Evolutionary conservation across 2,888 invertebrate species (phyloP), one percentile per base, ranked within the genome.

Genomic region (Willowsia nigromaculata): DNA sequence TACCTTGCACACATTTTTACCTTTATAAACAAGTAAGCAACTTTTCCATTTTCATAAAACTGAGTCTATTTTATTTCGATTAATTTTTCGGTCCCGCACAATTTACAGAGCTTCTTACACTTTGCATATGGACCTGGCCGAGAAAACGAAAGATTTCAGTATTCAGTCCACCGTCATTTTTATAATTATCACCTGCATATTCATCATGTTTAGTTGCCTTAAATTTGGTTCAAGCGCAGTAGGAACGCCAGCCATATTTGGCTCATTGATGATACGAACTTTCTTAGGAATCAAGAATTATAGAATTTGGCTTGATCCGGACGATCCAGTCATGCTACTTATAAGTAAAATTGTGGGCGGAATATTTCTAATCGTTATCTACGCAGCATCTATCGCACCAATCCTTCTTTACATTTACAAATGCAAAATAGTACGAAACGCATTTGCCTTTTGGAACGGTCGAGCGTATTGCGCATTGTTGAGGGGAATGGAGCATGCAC

Each of bases 361-460:
- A 68, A 13, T 65, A 18, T 68, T 30, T 50, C 68, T 88, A 59
- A 9, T 82, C 22, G 37, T 85, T 1, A 81, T 90, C 5, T 89
- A 59, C 56, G 50, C 82, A 11, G 40, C 76, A 1, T 80, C 91
- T 2, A 78, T 89, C 53, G n/a, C 65, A 13, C 76, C 85, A 25
- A 85, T 89, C 11, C 47, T 91, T 15, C 78, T 91, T 5, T 91
- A 89, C 74, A 59, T 90, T 18, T 85, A 80, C 40, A 59, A 81
- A 22, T 90, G 91, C 65, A 84, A 89, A 22, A 56, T 90, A 56
- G 37, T 90, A 7, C 30, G 65, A 33, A 85, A 85, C 33, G 89
- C 88, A 1, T 90, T 91, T 53, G 82, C 80, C 5, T 68, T 62
- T 68, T 91, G 90, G 91, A 91, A 91, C 62, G 89, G 89, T 22